These are phyloP conservation scores for Serrognathus titanus DNA, from an alignment of 2,888 invertebrate genomes.

Conservation along the genomic window DNA sequence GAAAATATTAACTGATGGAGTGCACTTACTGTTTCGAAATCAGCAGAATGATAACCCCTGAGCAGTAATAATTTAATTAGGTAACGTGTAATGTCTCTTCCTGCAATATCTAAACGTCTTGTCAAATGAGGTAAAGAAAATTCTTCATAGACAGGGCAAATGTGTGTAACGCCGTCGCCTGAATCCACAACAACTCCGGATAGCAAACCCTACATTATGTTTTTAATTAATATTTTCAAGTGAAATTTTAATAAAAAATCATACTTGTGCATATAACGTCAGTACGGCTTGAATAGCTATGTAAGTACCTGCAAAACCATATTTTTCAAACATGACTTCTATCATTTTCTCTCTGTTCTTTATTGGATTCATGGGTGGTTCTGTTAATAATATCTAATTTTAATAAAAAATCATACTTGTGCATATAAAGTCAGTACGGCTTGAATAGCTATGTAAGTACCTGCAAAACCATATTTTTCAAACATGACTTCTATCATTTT, in stretches of 20 bases:
- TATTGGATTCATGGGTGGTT: slow-evolving; percentile 98
- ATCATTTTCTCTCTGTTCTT: slow-evolving; percentile 98
- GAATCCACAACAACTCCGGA: slow-evolving; percentile 99
- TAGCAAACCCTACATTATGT: slow-evolving; percentile 65
- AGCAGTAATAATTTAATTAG: slow-evolving; percentile 92
- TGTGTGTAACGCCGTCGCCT: slow-evolving; percentile 99
- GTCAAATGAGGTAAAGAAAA: slow-evolving; percentile 95
- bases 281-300: slow-evolving; percentile 96
- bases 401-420: slow-evolving; percentile 53
- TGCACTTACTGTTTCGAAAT: slow-evolving; percentile 84
- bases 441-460: slow-evolving; percentile 93
- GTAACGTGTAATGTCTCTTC: slow-evolving; percentile 95
- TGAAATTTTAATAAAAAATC: background rate
- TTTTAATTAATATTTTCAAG: background rate
- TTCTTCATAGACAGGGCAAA: slow-evolving; percentile 98
- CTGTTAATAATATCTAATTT: slow-evolving; percentile 86
- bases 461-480: slow-evolving; percentile 92
- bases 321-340: slow-evolving; percentile 98
- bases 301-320: slow-evolving; percentile 89
- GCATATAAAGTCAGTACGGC: slow-evolving; percentile 95
- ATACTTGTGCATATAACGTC: slow-evolving; percentile 84
- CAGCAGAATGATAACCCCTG: slow-evolving; percentile 98
- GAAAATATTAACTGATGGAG: background rate
- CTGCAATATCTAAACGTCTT: slow-evolving; percentile 92
- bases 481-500: slow-evolving; percentile 99